Percentiles rank a stretch among this genome's conserved stretches.
phyloP scores from a whole-genome alignment of 2,113 vertebrate species.

The Apaloderma vittatum region DNA sequence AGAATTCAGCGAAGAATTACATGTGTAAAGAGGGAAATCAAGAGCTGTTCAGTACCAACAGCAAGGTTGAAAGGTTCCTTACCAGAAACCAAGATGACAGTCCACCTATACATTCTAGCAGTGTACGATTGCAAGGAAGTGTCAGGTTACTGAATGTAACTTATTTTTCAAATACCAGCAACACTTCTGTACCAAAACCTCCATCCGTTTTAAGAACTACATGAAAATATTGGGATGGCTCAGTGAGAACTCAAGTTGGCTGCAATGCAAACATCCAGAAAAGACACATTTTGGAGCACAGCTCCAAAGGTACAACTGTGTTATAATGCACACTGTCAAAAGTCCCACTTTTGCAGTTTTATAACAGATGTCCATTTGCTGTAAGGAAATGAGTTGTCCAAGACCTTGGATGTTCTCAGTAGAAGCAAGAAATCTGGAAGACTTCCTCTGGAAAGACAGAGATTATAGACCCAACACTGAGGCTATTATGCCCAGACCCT shows the following conservation, averaged over 20 bases:
- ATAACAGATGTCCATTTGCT: not conserved
- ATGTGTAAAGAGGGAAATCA: not conserved
- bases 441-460: not conserved
- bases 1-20: not conserved
- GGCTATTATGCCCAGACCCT: not conserved
- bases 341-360: not conserved
- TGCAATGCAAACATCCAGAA: not conserved
- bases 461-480: not conserved
- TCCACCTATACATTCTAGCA: not conserved
- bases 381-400: not conserved
- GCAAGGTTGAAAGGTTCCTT: not conserved
- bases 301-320: not conserved
- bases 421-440: not conserved
- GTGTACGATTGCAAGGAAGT: rapidly evolving
- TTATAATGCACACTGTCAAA: not conserved
- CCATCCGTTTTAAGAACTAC: not conserved
- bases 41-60: not conserved
- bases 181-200: not conserved
- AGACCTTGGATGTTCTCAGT: not conserved
- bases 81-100: not conserved
- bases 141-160: not conserved
- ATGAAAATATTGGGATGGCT: not conserved
- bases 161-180: not conserved
- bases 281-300: not conserved
- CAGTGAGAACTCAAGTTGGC: not conserved